Percentiles rank a stretch among this genome's conserved stretches.
Conservation (phyloP, 2,113 vertebrate species). For the Castor canadensis region DNA sequence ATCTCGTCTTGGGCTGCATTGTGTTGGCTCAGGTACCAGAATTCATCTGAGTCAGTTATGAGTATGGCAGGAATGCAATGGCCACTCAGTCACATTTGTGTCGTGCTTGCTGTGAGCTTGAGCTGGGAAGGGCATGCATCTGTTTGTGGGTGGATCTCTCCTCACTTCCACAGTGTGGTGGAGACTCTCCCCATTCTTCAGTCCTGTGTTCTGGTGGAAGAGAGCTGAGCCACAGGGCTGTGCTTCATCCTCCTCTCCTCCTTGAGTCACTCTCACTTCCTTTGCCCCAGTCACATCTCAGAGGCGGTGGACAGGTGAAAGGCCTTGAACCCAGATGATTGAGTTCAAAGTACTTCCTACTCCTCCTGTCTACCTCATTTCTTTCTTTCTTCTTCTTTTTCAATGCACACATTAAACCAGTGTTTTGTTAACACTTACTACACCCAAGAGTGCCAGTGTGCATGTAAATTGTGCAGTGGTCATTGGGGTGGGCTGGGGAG, state of each 20-base stretch:
- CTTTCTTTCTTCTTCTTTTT: not conserved
- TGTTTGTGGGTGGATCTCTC: not conserved
- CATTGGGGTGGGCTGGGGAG: fast-evolving
- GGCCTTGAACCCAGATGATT: not conserved
- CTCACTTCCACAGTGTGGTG: not conserved
- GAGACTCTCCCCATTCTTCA: not conserved
- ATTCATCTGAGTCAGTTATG: not conserved
- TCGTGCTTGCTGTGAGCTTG: fast-evolving
- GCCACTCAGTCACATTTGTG: too few species aligned
- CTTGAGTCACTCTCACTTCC: not conserved
- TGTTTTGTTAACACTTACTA: not conserved
- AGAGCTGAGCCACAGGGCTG: fast-evolving
- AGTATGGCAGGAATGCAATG: not conserved
- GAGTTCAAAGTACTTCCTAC: not conserved
- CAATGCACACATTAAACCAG: not conserved
- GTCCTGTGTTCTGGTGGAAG: not conserved
- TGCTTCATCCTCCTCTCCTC: not conserved
- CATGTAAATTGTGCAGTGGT: not conserved
- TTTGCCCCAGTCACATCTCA: not conserved
- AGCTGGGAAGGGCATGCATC: not conserved
- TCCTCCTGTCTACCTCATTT: not conserved
- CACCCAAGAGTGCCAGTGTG: not conserved
- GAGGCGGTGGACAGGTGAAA: not conserved
- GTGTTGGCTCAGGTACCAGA: not conserved
- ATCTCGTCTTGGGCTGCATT: not conserved